Conservation (phyloP, 2,888 invertebrate genomes). For the Diaperis boleti region DNA sequence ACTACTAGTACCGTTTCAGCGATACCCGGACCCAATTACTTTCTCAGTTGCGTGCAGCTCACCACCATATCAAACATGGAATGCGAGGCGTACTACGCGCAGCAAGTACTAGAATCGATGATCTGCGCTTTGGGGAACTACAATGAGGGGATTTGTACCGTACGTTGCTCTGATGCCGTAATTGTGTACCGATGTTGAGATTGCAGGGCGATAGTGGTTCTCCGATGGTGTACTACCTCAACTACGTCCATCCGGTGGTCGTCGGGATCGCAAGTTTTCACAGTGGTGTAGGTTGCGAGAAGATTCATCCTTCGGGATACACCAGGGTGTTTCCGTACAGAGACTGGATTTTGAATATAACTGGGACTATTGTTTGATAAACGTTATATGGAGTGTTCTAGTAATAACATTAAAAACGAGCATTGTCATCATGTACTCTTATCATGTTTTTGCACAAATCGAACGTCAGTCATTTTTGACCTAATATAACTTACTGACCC, state of each 20-base stretch:
- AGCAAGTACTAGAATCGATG: slow-evolving; percentile 11
- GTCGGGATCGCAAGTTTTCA: slow-evolving; percentile 1
- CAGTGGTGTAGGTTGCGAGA: slow-evolving; percentile 10
- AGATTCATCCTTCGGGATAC: slow-evolving; percentile 6
- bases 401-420: no score
- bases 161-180: no score
- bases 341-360: slow-evolving; percentile 6
- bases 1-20: no score
- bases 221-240: slow-evolving; percentile 8
- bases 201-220: slow-evolving; percentile 24
- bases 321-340: slow-evolving; percentile 7
- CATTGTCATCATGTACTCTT: no score
- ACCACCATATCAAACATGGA: slow-evolving; percentile 3
- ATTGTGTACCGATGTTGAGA: no score
- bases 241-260: slow-evolving; percentile 1
- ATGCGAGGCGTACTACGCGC: slow-evolving; percentile 1
- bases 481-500: no score
- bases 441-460: no score
- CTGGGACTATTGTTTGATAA: no score
- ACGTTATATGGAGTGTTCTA: no score
- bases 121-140: slow-evolving; percentile 14
- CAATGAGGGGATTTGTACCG: slow-evolving; percentile 11
- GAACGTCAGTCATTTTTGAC: no score
- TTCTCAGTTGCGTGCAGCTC: no score
- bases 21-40: no score